These are phyloP conservation scores for Turritopsis rubra DNA, from an alignment of 30 jellyfish, hydroid and myxozoan species.

Conservation along the genomic window DNA sequence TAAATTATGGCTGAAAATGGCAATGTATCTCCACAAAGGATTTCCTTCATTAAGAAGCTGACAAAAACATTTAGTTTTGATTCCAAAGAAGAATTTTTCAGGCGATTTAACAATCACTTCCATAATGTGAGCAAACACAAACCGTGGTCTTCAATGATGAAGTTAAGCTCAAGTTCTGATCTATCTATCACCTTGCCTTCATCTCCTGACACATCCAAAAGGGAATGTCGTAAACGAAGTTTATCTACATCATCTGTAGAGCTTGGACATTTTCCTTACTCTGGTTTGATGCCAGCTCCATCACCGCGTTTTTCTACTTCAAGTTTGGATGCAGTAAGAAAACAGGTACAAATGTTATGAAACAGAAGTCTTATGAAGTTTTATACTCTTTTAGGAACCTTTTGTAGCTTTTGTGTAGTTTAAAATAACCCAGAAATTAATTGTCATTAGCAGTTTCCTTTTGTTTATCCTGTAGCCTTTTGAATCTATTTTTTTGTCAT, in stretches of 20 bases:
- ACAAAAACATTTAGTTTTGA: slow-evolving; percentile 1
- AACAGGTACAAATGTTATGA: background rate
- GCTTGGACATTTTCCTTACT: background rate
- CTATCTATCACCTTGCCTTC: background rate
- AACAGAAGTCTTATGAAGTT: too few relatives aligned
- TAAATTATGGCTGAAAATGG: background rate
- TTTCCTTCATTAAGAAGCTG: background rate
- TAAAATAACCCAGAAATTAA: too few relatives aligned
- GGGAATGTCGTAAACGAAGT: background rate
- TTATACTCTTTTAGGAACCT: too few relatives aligned
- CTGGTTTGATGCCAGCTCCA: slow-evolving; percentile 19
- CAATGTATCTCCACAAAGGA: background rate
- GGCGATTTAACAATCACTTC: background rate
- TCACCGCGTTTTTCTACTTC: slow-evolving; percentile 4
- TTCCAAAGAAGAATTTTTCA: background rate
- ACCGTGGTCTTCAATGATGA: background rate
- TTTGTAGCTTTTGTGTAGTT: too few relatives aligned
- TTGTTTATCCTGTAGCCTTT: too few relatives aligned
- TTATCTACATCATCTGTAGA: background rate
- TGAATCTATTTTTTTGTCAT: too few relatives aligned
- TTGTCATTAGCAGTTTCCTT: too few relatives aligned
- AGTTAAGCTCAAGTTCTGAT: background rate
- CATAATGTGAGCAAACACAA: background rate
- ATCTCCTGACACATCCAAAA: background rate
- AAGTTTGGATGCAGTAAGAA: background rate